Evolutionary conservation across 2,888 invertebrate genomes (phyloP), one percentile per base, ranked within the genome.

Genomic region (Colostygia pectinataria): DNA sequence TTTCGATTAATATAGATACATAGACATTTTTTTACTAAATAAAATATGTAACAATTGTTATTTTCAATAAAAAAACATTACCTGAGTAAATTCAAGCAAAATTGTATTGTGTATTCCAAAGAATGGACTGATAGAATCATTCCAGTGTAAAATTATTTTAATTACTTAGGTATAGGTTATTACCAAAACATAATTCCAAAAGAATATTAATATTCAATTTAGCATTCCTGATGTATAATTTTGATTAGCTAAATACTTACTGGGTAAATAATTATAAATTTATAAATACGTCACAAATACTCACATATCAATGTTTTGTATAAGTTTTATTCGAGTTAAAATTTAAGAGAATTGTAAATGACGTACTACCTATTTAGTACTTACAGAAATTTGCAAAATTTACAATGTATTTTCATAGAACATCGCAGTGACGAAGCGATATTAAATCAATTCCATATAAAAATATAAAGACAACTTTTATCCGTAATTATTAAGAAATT

Each of bases 251-350:
- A 29, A 36, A 18, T 33, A 43, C 5, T 32, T 12, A 24, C 10
- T n/a, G n/a, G n/a, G n/a, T n/a, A n/a, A n/a, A 18, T 9, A 20
- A 33, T 27, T 41, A 10, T 18, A 44, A 39, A 40, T 50, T n/a
- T 25, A 38, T 44, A 47, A 45, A 28, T 39, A 58, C 36, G 29
- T 44, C 31, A 65, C 57, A 71, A 74, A 75, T 75, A 75, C 75
- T 76, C 75, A 71, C 76, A 75, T 75, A 74, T 75, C 75, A 75
- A 63, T 63, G 34, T 50, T 33, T 31, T 42, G 13, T 44, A 44
- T 34, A 25, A n/a, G n/a, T n/a, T n/a, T 25, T 13, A 34, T 29
- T 10, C 27, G 23, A 50, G n/a, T 13, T 29, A 34, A 32, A 9
- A 25, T 24, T 7, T 50, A 44, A 20, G 44, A 32, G 25, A 20